phyloP scores from a whole-genome alignment of 2,888 invertebrate genomes.

The Hecatera dysodea region DNA sequence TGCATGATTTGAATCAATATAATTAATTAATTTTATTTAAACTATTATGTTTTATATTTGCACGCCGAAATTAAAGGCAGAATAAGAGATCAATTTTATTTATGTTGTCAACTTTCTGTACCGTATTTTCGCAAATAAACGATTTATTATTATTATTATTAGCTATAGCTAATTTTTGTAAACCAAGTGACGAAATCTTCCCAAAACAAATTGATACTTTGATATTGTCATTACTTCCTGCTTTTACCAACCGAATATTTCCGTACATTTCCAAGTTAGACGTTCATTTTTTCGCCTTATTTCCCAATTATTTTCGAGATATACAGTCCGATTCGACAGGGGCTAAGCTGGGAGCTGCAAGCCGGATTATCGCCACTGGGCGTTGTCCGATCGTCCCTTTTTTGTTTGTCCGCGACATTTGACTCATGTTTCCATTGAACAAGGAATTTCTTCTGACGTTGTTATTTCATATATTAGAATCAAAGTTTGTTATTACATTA shows the following conservation, averaged over 20 bases:
- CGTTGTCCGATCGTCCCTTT: constrained; percentile 17
- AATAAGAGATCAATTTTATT: no score
- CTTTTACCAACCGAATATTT: not conserved
- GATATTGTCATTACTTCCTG: not conserved
- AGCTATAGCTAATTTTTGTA: not conserved
- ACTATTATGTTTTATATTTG: no score
- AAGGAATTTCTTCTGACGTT: not conserved
- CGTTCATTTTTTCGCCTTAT: constrained; percentile 43
- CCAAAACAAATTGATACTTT: not conserved
- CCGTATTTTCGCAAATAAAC: no score
- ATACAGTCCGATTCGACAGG: constrained; percentile 35
- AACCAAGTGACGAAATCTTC: not conserved
- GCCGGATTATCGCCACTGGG: constrained; percentile 42
- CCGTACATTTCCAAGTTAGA: not conserved
- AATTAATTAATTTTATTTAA: no score
- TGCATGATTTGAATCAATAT: no score
- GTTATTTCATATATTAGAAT: not conserved
- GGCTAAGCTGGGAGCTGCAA: constrained; percentile 24
- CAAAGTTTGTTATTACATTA: no score
- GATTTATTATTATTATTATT: no score
- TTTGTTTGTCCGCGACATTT: constrained; percentile 26
- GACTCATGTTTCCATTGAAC: constrained; percentile 15
- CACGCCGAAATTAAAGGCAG: no score
- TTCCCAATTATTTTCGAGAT: constrained; percentile 60
- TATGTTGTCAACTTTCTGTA: no score